Conservation (phyloP, 2,113 vertebrate genomes). For the Tragelaphus buxtoni region DNA sequence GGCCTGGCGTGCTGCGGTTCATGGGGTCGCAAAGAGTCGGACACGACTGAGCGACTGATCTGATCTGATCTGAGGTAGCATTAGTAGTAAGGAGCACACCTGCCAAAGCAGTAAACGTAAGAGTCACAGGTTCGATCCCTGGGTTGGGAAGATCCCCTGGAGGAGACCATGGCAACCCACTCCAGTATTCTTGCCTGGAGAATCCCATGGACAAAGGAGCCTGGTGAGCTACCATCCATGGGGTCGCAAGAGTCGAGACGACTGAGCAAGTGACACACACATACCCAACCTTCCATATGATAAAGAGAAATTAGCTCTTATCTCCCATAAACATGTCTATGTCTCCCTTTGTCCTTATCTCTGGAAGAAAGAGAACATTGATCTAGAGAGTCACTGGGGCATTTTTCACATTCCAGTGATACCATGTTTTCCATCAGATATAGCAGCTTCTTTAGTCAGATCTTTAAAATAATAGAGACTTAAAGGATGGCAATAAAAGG, state of each 20-base stretch:
- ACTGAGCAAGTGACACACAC: not conserved
- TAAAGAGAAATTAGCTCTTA: not conserved
- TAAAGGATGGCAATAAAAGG: not conserved
- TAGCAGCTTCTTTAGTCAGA: not conserved
- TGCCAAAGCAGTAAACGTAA: not conserved
- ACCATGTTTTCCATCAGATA: not conserved
- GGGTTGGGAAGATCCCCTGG: not conserved
- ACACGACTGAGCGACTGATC: too few species aligned
- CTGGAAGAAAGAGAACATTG: not conserved
- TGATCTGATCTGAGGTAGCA: too few species aligned
- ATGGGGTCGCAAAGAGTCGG: too few species aligned
- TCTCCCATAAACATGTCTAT: not conserved
- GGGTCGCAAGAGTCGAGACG: not conserved
- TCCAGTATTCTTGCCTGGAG: not conserved
- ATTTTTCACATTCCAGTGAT: not conserved
- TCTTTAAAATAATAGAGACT: not conserved
- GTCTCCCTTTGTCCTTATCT: not conserved
- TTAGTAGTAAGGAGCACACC: not conserved
- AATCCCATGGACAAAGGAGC: not conserved
- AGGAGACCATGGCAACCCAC: not conserved
- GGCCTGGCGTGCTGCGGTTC: too few species aligned
- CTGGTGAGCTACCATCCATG: not conserved
- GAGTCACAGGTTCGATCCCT: not conserved
- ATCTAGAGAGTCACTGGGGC: not conserved
- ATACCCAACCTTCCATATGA: not conserved